A percentile compares a stretch with the other conserved stretches of the same genome.
phyloP scores from a whole-genome alignment of 2,113 vertebrate species.

The Rousettus leschenaultii region DNA sequence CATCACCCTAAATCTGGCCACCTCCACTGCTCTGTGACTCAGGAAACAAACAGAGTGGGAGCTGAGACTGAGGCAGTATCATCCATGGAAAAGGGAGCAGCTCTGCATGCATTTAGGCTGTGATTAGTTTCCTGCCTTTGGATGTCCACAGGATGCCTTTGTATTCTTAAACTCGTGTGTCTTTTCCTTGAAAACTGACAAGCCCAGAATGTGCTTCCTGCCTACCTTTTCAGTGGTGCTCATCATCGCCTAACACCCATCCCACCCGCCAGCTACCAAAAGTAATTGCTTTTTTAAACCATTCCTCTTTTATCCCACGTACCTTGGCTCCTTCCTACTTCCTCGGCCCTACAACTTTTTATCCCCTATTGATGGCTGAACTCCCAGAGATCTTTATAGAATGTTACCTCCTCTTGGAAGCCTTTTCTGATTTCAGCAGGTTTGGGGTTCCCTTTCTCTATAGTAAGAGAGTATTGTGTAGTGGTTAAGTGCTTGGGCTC shows the following conservation, averaged over 20 bases:
- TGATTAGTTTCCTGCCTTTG: background rate
- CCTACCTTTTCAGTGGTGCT: background rate
- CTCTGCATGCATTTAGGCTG: background rate
- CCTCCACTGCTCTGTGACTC: background rate
- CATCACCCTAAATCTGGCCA: background rate
- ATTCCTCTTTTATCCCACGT: background rate
- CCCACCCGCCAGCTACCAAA: background rate
- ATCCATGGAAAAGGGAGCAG: fast-evolving
- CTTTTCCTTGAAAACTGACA: background rate
- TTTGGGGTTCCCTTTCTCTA: background rate
- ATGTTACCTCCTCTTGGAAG: background rate
- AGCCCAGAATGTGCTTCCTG: background rate
- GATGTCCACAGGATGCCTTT: background rate
- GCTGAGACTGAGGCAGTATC: background rate
- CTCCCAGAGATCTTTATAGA: background rate
- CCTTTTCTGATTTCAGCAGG: background rate
- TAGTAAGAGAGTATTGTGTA: background rate
- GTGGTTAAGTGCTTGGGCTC: background rate
- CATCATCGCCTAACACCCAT: background rate
- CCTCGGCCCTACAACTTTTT: background rate
- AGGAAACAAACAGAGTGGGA: background rate
- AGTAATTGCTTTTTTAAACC: background rate
- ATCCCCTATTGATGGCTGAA: background rate
- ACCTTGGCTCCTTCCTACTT: background rate
- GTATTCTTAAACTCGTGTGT: background rate